Evolutionary conservation across 2,113 vertebrate genomes (phyloP), one percentile per base, ranked within the genome.

Genomic region (Rhinoderma darwinii): DNA sequence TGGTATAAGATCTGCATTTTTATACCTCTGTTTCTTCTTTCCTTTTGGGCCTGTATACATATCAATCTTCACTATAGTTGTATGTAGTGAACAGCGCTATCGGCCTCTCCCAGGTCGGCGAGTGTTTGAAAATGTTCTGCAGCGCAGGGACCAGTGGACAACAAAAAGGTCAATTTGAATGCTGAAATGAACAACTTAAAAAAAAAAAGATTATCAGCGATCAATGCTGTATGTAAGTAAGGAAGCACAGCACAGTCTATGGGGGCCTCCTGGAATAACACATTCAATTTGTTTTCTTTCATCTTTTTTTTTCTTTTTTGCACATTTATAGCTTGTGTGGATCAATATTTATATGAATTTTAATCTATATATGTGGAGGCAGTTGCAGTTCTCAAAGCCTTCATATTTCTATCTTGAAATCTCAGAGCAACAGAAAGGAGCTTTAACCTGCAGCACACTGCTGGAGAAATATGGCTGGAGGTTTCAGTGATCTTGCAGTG

Each of bases 321-420:
- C 3, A 41, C 25, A 63, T 63, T 22, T 61, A 63, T 59, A 27
- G 37, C 54, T 63, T 27, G 35, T 63, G 54, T 10, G 10, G 39
- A 81, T 81, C 78, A 17, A 81, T 81, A 81, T 61, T 81, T 39
- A 41, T 81, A 81, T 63, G 78, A 81, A 61, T 41, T 54, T 54
- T 54, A 41, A 66, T 82, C 79, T 66, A 66, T 82, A 82, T 66
- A 44, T 61, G 6, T n/a, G 37, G 39, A 66, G 56, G 79, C 79
- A 82, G 37, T 35, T 30, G 54, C 7, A 66, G 27, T 5, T 32
- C 79, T 82, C 79, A 66, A 63, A 82, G 79, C 79, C 79, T 12
- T 22, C 37, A 66, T 82, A 43, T 82, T 82, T 61, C 25, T 82
- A 17, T 82, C 66, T 44, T 10, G 25, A 82, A 81, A 37, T 61